Conservation (phyloP, 37 sponge, comb jelly and placozoan species). For the Eunapius fragilis region DNA sequence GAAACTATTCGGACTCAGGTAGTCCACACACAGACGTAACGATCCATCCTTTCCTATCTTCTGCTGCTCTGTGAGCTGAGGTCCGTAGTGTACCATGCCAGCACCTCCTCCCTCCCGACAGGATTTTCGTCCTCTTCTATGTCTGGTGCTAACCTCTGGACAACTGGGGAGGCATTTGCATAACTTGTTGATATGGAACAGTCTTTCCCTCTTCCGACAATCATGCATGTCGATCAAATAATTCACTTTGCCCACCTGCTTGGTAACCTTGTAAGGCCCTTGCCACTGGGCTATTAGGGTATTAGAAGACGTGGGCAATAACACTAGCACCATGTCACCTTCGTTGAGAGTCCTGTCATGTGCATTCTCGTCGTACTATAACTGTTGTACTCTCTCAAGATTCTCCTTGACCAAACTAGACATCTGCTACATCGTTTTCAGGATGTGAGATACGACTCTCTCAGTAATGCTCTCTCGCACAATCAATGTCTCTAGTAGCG, state of each 20-base stretch:
- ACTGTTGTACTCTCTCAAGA: constrained; percentile 6
- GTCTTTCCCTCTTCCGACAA: neutral
- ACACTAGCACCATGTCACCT: constrained; percentile 30
- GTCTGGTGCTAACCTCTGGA: too few relatives aligned
- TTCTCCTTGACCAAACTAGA: constrained; percentile 26
- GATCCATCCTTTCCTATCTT: too few relatives aligned
- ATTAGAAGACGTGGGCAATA: constrained; percentile 37
- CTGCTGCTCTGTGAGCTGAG: neutral
- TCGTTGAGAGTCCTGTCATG: neutral
- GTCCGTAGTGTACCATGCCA: neutral
- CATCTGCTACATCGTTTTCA: constrained; percentile 19
- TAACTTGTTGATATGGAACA: constrained; percentile 15
- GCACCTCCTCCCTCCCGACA: neutral
- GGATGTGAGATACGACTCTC: constrained; percentile 20
- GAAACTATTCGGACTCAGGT: too few relatives aligned
- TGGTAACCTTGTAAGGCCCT: constrained; percentile 12
- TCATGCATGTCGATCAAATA: constrained; percentile 20
- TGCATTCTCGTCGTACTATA: constrained; percentile 31
- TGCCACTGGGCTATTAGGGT: constrained; percentile 40
- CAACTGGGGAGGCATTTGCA: too few relatives aligned
- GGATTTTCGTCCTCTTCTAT: too few relatives aligned
- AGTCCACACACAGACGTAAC: too few relatives aligned
- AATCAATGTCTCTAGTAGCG: constrained; percentile 21
- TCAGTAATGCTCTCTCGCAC: neutral
- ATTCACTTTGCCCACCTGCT: constrained; percentile 8